A percentile compares a stretch with the other conserved stretches of the same genome.
Conservation (phyloP, 2,113 vertebrate species). For the Seriola rivoliana region DNA sequence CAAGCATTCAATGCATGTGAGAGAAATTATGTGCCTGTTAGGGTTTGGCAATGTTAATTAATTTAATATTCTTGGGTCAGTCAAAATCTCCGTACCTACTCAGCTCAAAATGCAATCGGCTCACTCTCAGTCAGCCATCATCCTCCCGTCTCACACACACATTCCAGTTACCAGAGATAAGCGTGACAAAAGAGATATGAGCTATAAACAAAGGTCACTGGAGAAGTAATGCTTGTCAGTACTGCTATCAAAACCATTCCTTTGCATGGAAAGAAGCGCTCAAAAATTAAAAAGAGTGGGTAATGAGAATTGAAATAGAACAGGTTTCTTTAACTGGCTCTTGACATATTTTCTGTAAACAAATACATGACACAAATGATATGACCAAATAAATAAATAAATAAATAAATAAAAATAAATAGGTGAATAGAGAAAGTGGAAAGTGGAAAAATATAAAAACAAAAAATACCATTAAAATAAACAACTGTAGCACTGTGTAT, state of each 20-base stretch:
- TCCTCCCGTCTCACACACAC: conserved; percentile 30
- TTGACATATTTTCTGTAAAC: conserved; percentile 35
- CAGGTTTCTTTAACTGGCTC: conserved; percentile 20
- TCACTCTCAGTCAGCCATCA: conserved; percentile 33
- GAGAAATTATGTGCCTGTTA: conserved; percentile 48
- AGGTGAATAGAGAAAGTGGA: conserved; percentile 41
- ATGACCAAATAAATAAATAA: conserved; percentile 45
- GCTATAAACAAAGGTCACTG: conserved; percentile 35
- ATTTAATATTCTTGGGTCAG: conserved; percentile 50
- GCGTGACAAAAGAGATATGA: conserved; percentile 27
- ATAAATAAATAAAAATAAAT: conserved; percentile 45
- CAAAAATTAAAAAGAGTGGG: conserved; percentile 18
- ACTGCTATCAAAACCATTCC: conserved; percentile 19
- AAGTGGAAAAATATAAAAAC: conserved; percentile 41
- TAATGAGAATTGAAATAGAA: conserved; percentile 9
- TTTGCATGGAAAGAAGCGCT: not conserved
- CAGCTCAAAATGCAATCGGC: conserved; percentile 44
- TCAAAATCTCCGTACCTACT: conserved; percentile 7
- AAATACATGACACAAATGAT: conserved; percentile 38
- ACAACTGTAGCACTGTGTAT: conserved; percentile 53
- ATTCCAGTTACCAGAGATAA: conserved; percentile 41
- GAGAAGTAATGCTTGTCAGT: conserved; percentile 17
- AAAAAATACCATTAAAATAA: conserved; percentile 18
- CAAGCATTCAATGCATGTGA: conserved; percentile 50
- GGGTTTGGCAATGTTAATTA: conserved; percentile 41